Conservation (phyloP, 23 tunicate genomes). For the Diplosoma virens region DNA sequence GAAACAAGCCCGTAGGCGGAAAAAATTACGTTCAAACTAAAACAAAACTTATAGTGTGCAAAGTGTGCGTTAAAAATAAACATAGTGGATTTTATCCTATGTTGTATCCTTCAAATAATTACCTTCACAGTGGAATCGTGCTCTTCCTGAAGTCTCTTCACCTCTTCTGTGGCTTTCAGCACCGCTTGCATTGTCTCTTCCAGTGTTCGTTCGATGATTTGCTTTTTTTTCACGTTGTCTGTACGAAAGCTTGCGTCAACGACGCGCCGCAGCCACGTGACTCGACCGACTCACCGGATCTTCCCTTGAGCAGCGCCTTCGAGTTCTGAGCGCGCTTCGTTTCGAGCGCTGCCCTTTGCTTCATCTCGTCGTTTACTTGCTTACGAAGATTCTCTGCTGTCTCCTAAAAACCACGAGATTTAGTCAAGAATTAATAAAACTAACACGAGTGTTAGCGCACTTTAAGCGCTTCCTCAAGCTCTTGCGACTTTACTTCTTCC, state of each 20-base stretch:
- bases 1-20: no score
- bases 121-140: slow-evolving; percentile 56
- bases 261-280: not conserved
- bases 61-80: no score
- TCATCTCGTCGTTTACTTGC: slow-evolving; percentile 88
- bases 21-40: no score
- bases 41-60: no score
- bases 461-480: slow-evolving; percentile 75
- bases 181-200: slow-evolving; percentile 70
- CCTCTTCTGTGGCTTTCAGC: slow-evolving; percentile 48
- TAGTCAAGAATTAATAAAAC: not conserved
- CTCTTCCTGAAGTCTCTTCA: slow-evolving; percentile 41
- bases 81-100: no score
- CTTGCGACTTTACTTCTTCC: slow-evolving; percentile 84
- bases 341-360: slow-evolving; percentile 71
- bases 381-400: slow-evolving; percentile 68
- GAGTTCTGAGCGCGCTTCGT: slow-evolving; percentile 63
- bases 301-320: slow-evolving; percentile 67
- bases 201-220: slow-evolving; percentile 51
- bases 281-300: slow-evolving; percentile 43
- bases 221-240: slow-evolving; percentile 77
- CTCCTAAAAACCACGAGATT: slow-evolving; percentile 15
- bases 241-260: not conserved
- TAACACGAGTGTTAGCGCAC: slow-evolving; percentile 13
- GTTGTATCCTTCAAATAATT: no score